Evolutionary conservation across 2,888 invertebrate species (phyloP), one percentile per base, ranked within the genome.

Genomic region (Leucania comma): DNA sequence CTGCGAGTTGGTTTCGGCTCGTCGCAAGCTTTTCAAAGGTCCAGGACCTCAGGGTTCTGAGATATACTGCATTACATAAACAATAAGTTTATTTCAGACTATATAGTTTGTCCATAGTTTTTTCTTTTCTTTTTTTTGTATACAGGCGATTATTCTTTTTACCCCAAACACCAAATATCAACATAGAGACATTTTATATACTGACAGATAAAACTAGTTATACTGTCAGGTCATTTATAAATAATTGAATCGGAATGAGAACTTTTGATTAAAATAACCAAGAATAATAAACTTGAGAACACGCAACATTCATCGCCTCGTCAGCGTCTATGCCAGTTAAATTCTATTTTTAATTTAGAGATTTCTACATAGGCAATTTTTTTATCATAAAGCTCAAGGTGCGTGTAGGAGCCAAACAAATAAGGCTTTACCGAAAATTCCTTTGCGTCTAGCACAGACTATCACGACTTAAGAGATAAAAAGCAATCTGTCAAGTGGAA

Each of bases 401-500:
- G 54, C 10, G 26, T n/a, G 17, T 10, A 61, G 48, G 48, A 46
- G 48, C 56, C 26, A 62, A 62, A 29, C 75, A 29, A 68, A 73
- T 69, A 75, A 70, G 70, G 72, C 50, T 56, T 24, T 46, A 57
- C 35, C 14, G 59, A 58, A 57, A 83, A 58, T 69, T 48, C 68
- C 72, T 68, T 72, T 79, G 68, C 64, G 38, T 67, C 68, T 63
- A 71, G 29, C 53, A 72, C 63, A 74, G 56, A 65, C 65, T 42
- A 74, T 50, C 48, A 73, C 61, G 46, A 24, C 51, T 72, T 51
- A 68, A 61, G 58, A 79, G 75, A 75, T 54, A 75, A 75, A 76
- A 69, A 67, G 54, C 54, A 20, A 72, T 64, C 50, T 77, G 69
- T 77, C 75, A 80, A 69, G 12, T 62, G 62, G 68, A 22, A 71